Conservation (phyloP, 2,113 vertebrate species). For the Climacteris rufus region DNA sequence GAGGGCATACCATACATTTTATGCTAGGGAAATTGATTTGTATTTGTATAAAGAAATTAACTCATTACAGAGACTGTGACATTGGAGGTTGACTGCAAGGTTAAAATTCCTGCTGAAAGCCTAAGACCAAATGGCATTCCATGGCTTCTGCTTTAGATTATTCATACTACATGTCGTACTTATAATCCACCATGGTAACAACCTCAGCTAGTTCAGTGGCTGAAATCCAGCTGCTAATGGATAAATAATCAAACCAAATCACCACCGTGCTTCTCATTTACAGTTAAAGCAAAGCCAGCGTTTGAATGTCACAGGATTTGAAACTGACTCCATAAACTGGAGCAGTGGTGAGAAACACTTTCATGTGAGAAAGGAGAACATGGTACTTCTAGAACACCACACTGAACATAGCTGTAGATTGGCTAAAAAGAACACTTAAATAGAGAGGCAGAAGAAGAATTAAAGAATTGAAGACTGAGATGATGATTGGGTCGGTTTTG, state of each 20-base stretch:
- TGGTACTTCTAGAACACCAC: neutral
- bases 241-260: neutral
- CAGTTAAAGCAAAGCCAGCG: neutral
- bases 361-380: neutral
- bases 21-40: slow-evolving; percentile 44
- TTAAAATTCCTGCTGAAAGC: slow-evolving; percentile 1
- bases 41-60: slow-evolving; percentile 53
- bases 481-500: neutral
- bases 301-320: neutral
- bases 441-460: neutral
- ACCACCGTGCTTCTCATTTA: neutral
- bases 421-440: neutral
- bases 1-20: slow-evolving; percentile 1
- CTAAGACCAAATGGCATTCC: neutral
- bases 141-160: neutral
- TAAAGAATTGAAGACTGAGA: neutral
- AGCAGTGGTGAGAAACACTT: neutral
- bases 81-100: slow-evolving; percentile 14
- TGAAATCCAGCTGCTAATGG: neutral
- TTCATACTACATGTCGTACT: neutral
- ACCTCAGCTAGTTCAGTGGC: neutral
- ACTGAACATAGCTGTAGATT: neutral
- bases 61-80: slow-evolving; percentile 4
- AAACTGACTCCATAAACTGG: neutral
- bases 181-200: neutral